Evolutionary conservation across 2,113 vertebrate species (phyloP).

Genomic region (Myiagra hebetior): DNA sequence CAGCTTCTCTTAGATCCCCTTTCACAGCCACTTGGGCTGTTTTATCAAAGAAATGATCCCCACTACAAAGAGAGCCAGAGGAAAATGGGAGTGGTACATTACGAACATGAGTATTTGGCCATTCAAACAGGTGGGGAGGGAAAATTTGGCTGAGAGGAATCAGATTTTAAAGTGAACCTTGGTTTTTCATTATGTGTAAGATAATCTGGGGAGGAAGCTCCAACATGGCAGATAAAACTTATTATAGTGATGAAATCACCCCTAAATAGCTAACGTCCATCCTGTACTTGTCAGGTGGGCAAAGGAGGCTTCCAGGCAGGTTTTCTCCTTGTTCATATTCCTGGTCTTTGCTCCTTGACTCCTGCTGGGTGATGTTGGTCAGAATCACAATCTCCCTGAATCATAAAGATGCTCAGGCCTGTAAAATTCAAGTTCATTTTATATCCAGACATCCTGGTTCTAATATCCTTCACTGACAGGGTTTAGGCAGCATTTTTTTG

Average conservation of each 20-base stretch:
- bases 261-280: background rate
- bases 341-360: background rate
- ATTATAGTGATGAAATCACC: conserved; percentile 30
- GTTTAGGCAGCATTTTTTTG: background rate
- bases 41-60: background rate
- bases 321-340: background rate
- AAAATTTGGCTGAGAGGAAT: background rate
- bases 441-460: background rate
- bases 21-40: background rate
- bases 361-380: background rate
- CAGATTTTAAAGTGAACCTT: conserved; percentile 2
- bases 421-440: background rate
- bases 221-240: conserved; percentile 23
- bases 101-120: background rate
- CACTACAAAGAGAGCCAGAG: background rate
- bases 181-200: background rate
- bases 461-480: background rate
- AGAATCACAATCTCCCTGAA: background rate
- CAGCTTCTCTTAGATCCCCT: background rate
- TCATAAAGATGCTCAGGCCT: background rate
- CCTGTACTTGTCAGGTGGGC: background rate
- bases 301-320: background rate
- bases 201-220: conserved; percentile 29
- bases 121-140: background rate
- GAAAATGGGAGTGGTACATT: background rate